Evolutionary conservation across 2,797 vertebrate genomes (phyloP).

Genomic region (Falco cherrug): DNA sequence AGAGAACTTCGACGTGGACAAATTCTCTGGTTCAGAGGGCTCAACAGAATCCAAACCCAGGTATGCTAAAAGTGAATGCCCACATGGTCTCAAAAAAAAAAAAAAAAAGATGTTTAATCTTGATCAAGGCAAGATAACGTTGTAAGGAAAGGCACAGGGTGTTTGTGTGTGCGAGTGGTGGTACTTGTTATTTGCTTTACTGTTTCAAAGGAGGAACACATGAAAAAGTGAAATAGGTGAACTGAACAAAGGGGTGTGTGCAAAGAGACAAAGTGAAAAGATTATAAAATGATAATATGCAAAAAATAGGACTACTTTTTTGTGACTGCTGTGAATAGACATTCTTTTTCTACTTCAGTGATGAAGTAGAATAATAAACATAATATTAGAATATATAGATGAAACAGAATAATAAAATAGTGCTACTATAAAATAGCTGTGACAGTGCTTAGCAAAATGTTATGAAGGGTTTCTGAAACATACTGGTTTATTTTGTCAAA

Average conservation of each 20-base stretch:
- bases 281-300: neutral
- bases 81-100: neutral
- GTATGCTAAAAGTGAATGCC: conserved; percentile 73
- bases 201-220: neutral
- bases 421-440: neutral
- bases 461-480: neutral
- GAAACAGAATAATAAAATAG: neutral
- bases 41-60: conserved; percentile 99
- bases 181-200: neutral
- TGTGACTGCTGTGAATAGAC: neutral
- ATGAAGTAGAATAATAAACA: neutral
- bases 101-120: neutral
- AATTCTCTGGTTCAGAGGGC: conserved; percentile 98
- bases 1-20: conserved; percentile 95
- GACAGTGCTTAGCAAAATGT: neutral
- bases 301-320: neutral
- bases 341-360: neutral
- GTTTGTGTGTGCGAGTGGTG: neutral
- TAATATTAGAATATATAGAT: no score
- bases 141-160: neutral
- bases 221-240: neutral
- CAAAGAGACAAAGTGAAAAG: neutral
- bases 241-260: neutral
- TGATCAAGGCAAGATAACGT: neutral
- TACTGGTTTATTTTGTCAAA: neutral